Evolutionary conservation across 2,888 invertebrate species (phyloP).

Genomic region (Pammene aurita): DNA sequence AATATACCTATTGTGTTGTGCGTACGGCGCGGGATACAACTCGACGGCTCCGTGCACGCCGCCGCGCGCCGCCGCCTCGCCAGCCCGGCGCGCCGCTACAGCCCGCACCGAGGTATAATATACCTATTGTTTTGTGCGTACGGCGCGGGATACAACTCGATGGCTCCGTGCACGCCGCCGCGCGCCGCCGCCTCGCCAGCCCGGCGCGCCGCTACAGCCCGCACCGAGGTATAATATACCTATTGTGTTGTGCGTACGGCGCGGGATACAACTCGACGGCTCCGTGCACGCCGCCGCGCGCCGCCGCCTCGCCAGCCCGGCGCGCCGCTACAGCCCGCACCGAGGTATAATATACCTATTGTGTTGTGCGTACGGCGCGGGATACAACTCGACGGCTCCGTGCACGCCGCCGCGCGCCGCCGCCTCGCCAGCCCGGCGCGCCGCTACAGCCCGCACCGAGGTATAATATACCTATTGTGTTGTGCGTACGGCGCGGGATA

Average conservation of each 20-base stretch:
- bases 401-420: constrained; percentile 22
- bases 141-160: not conserved
- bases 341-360: too few relatives aligned
- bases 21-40: too few relatives aligned
- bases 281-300: constrained; percentile 23
- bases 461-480: too few relatives aligned
- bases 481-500: too few relatives aligned
- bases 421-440: constrained; percentile 28
- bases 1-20: too few relatives aligned
- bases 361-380: too few relatives aligned
- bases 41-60: constrained; percentile 82
- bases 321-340: constrained; percentile 12
- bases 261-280: not conserved
- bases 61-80: constrained; percentile 86
- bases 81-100: constrained; percentile 90
- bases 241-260: too few relatives aligned
- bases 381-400: not conserved
- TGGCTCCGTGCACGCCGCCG: constrained; percentile 83
- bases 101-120: constrained; percentile 84
- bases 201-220: constrained; percentile 92
- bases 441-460: constrained; percentile 4
- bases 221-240: constrained; percentile 71
- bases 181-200: constrained; percentile 87
- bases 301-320: constrained; percentile 24
- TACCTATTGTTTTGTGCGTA: too few relatives aligned